Evolutionary conservation across 2,888 invertebrate species (phyloP), one percentile per base, ranked within the genome.

Genomic region (Sussaba pulchella): DNA sequence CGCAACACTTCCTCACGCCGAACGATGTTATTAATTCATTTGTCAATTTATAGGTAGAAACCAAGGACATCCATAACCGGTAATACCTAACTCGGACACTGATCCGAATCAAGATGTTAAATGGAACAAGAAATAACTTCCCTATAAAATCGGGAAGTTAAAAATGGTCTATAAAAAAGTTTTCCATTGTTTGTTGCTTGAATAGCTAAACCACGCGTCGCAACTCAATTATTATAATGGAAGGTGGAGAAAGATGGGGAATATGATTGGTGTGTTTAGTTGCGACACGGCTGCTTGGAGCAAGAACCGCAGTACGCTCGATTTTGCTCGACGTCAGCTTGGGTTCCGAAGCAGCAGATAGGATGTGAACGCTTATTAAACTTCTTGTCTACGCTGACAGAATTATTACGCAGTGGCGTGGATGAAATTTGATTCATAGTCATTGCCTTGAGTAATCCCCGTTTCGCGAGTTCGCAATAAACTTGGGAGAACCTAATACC

Each of bases 161-260:
- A 31, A 31, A 31, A 31, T 31, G 31, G 31, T 31, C 31, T 6
- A 31, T 31, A 6, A 31, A 21, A 41, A 70, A 39, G 50, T 61
- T 71, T 73, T 79, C 67, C 64, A 66, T 66, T n/a, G 19, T 39
- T 14, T n/a, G 45, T 47, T 69, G 36, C 78, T n/a, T 26, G 6
- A 47, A 59, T n/a, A 47, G 63, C 19, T 63, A 43, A 59, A 9
- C 21, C 67, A 26, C 47, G 57, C 41, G 75, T 63, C 69, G 77
- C 66, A 82, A 79, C 69, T 82, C 82, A 79, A 81, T 86, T 85
- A 79, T 52, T 57, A 69, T 43, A 63, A 50, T 57, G 47, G 12
- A 50, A n/a, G 17, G 12, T n/a, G n/a, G 21, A 36, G 17, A 17
- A 9, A n/a, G 5, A 17, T 24, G 41, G 41, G 0, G 41, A 12